phyloP scores from a whole-genome alignment of 2,888 invertebrate species.

The Drosophila prolongata region DNA sequence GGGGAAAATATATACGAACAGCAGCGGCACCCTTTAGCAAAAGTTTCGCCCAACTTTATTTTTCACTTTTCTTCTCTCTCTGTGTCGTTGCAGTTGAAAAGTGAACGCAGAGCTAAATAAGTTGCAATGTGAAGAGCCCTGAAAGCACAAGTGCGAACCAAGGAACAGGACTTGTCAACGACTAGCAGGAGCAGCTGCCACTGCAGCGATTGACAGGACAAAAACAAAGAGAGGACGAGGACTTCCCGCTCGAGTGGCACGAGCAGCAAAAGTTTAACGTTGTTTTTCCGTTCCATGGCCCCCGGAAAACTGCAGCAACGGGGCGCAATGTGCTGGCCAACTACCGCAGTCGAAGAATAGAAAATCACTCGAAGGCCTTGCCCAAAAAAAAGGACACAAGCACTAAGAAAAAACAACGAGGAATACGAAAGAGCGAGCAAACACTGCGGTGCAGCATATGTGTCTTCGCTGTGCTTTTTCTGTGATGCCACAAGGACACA shows the following conservation, averaged over 20 bases:
- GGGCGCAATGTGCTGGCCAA: conserved; percentile 65
- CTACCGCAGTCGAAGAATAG: conserved; percentile 62
- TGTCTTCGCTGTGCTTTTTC: conserved; percentile 49
- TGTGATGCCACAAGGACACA: conserved; percentile 75
- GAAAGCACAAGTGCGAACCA: conserved; percentile 40
- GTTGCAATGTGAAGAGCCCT: conserved; percentile 77
- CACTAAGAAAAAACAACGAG: conserved; percentile 19
- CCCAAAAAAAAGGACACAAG: conserved; percentile 10
- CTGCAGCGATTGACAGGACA: conserved; percentile 79
- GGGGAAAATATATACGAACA: conserved; percentile 49
- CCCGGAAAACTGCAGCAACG: conserved; percentile 60
- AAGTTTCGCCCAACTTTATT: conserved; percentile 43
- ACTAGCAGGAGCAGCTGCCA: conserved; percentile 57
- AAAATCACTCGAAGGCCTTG: conserved; percentile 40
- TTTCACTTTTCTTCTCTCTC: conserved; percentile 52
- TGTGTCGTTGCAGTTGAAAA: conserved; percentile 62
- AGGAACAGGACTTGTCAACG: conserved; percentile 64
- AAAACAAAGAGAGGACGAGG: conserved; percentile 53
- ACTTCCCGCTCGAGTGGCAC: conserved; percentile 34
- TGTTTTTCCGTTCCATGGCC: conserved; percentile 49
- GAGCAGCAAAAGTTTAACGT: conserved; percentile 48
- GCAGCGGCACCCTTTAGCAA: not conserved
- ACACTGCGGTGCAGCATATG: conserved; percentile 59
- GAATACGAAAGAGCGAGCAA: conserved; percentile 37
- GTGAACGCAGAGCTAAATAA: conserved; percentile 66